These are phyloP conservation scores for Chionoecetes opilio DNA, from an alignment of 1,140 invertebrate genomes.

Conservation along the genomic window DNA sequence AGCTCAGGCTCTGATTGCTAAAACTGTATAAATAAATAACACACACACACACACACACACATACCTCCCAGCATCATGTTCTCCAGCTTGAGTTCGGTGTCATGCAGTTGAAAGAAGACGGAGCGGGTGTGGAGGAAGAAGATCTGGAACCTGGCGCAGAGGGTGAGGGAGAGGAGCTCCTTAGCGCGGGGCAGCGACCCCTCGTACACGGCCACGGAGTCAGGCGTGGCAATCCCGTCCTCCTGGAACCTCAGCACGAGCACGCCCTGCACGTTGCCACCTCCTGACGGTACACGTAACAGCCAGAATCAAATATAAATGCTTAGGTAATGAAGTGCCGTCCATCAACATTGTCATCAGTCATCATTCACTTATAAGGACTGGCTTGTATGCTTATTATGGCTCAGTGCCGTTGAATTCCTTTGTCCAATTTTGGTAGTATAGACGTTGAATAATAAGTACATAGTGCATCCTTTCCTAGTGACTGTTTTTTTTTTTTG, in stretches of 20 bases:
- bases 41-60: constrained; percentile 49
- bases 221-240: constrained; percentile 42
- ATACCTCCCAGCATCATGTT: constrained; percentile 65
- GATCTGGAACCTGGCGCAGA: constrained; percentile 70
- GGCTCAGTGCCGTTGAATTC: too few relatives aligned
- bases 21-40: too few relatives aligned
- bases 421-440: too few relatives aligned
- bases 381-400: too few relatives aligned
- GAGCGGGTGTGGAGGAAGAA: constrained; percentile 68
- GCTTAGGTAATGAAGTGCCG: too few relatives aligned
- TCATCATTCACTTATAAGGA: too few relatives aligned
- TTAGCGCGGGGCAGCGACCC: neutral
- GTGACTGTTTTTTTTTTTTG: too few relatives aligned
- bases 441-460: too few relatives aligned
- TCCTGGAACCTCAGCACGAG: constrained; percentile 64
- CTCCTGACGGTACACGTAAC: neutral
- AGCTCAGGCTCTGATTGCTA: too few relatives aligned
- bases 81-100: constrained; percentile 64
- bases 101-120: constrained; percentile 61
- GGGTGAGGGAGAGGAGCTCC: constrained; percentile 54
- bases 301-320: too few relatives aligned
- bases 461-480: too few relatives aligned
- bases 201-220: constrained; percentile 62
- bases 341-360: too few relatives aligned
- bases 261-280: constrained; percentile 22